A percentile compares a stretch with the other conserved stretches of the same genome.
phyloP scores from a whole-genome alignment of 2,113 vertebrate genomes.

The Sporophila hypoxantha region DNA sequence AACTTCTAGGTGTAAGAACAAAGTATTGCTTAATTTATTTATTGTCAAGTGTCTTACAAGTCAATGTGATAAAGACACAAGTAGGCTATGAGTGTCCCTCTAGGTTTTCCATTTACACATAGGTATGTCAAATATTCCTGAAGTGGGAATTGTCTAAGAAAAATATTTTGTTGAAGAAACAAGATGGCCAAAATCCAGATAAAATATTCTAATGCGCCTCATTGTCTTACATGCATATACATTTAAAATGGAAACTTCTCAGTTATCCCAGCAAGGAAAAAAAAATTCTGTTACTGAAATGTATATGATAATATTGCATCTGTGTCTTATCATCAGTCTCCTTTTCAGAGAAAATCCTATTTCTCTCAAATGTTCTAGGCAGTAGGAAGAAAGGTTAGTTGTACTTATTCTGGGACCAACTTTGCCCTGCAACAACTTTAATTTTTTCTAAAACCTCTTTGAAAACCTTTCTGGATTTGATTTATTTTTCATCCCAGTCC shows the following conservation, averaged over 20 bases:
- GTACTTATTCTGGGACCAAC: not conserved
- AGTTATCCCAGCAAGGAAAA: not conserved
- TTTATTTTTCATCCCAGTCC: constrained; percentile 41
- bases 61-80: not conserved
- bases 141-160: not conserved
- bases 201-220: not conserved
- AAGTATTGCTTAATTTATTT: constrained; percentile 13
- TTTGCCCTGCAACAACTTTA: not conserved
- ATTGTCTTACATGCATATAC: not conserved
- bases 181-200: not conserved
- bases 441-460: constrained; percentile 18
- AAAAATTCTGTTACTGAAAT: not conserved
- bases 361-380: not conserved
- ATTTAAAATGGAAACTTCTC: not conserved
- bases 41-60: not conserved
- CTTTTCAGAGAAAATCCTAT: not conserved
- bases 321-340: not conserved
- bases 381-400: not conserved
- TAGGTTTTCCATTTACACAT: not conserved
- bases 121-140: not conserved
- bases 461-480: constrained; percentile 35
- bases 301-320: not conserved
- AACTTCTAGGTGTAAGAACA: constrained; percentile 19
- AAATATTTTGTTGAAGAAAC: not conserved
- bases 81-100: not conserved